Conservation (phyloP, 2,888 invertebrate genomes). For the Hetaerina titia region DNA sequence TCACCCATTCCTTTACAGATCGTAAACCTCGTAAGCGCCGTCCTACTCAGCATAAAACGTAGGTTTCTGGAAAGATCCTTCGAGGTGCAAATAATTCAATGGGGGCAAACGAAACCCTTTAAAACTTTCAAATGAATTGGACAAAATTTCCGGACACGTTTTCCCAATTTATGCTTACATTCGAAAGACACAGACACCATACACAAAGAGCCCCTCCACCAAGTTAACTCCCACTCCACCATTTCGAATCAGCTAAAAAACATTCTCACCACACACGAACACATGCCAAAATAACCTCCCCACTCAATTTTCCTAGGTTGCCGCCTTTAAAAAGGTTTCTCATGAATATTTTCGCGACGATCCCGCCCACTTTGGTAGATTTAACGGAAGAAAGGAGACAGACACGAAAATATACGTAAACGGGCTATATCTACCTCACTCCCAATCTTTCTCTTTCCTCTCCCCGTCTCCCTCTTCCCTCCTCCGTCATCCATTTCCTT, state of each 20-base stretch:
- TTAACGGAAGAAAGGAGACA: conserved; percentile 18
- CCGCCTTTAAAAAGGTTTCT: neutral
- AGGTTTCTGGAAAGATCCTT: conserved; percentile 31
- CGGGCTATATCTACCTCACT: neutral
- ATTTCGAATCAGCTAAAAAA: neutral
- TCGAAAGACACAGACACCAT: conserved; percentile 1
- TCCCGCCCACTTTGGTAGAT: neutral
- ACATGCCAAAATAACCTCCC: neutral
- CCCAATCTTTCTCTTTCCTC: neutral
- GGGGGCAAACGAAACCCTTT: neutral
- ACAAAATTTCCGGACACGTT: conserved; percentile 12
- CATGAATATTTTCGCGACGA: neutral
- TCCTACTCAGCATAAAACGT: neutral
- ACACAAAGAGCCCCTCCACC: neutral
- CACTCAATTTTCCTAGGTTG: neutral
- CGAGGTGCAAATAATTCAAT: conserved; percentile 27
- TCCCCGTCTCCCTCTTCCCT: neutral
- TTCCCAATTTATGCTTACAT: conserved; percentile 19
- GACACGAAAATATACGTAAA: conserved; percentile 33
- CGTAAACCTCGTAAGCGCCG: conserved; percentile 48
- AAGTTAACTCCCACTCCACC: neutral
- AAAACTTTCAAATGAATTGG: conserved; percentile 40
- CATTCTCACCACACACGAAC: neutral
- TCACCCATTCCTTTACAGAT: neutral
- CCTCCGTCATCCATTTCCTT: neutral